Evolutionary conservation across 2,113 vertebrate genomes (phyloP), one percentile per base, ranked within the genome.

Genomic region (Strigops habroptila): DNA sequence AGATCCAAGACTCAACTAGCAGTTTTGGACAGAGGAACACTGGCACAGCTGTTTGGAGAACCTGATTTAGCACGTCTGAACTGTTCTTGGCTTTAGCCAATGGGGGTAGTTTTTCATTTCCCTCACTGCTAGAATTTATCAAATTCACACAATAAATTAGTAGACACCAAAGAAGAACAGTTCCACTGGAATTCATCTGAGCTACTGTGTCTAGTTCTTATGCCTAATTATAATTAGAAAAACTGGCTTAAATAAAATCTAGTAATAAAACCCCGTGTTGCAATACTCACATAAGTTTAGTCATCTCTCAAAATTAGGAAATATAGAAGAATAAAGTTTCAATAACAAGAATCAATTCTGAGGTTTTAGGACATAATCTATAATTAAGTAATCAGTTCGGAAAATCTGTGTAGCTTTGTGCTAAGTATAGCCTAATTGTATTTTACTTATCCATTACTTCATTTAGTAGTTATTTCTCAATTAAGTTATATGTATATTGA

Each of bases 31-130:
- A 23, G 86, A 95, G n/a, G 59, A 96, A 14, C 48, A 49, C 14
- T 91, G 93, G 71, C 97, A 96, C 95, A 98, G 96, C 90, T 98
- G 93, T 97, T 91, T 94, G 77, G 68, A 93, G 39, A 90, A 96
- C 75, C 84, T 96, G 85, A 95, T 96, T 83, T 79, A 95, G 41
- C 75, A 90, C 6, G 7, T 88, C 60, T 95, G 80, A 96, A 91
- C 81, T 91, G 90, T 75, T 95, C 55, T 95, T 95, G 90, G 90
- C 94, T 87, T 53, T 30, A 90, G 68, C 57, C 93, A 97, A 18
- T 60, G 30, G 49, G 69, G 74, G 46, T 25, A 84, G 63, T 63
- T 96, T 93, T 49, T 89, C 9, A 82, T 59, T 93, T 94, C 55
- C 39, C 68, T 95, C 75, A 87, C 87, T 82, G 81, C 79, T 96